These are phyloP conservation scores for Caenorhabditis sp. DNA, from an alignment of 2,888 invertebrate species.

Conservation along the genomic window DNA sequence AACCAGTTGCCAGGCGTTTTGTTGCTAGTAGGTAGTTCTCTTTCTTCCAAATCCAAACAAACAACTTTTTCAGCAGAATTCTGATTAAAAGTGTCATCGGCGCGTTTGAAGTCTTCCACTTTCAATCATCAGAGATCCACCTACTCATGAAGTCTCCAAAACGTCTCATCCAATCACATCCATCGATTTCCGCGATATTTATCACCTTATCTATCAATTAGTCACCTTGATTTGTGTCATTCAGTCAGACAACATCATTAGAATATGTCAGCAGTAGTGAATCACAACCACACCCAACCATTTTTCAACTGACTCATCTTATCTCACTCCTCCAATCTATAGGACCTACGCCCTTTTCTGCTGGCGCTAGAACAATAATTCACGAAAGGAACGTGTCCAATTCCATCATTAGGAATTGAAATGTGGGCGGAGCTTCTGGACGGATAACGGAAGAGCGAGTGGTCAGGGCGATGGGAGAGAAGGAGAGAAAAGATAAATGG, in stretches of 20 bases:
- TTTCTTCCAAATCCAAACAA: no score
- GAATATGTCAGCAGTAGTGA: no score
- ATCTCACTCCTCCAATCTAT: background rate
- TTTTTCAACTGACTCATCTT: slow-evolving; percentile 40
- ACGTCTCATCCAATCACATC: background rate
- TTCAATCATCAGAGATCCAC: no score
- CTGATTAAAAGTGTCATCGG: background rate
- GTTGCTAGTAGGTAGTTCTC: no score
- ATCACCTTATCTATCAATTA: slow-evolving; percentile 51
- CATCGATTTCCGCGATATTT: slow-evolving; percentile 26
- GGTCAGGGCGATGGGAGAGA: background rate
- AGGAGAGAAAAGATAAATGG: slow-evolving; percentile 46
- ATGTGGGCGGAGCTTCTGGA: slow-evolving; percentile 24
- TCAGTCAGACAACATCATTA: no score
- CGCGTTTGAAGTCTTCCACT: slow-evolving; percentile 36
- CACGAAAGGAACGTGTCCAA: slow-evolving; percentile 37
- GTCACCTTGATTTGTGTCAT: slow-evolving; percentile 49
- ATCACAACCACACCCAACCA: slow-evolving; percentile 47
- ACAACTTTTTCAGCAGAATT: no score
- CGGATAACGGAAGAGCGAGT: slow-evolving; percentile 42
- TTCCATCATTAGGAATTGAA: slow-evolving; percentile 33
- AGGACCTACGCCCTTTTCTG: background rate
- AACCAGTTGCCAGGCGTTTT: no score
- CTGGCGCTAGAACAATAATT: slow-evolving; percentile 37
- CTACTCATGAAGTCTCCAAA: no score